Conservation (phyloP, 1,140 invertebrate genomes). For the Drosophila ogumai region DNA sequence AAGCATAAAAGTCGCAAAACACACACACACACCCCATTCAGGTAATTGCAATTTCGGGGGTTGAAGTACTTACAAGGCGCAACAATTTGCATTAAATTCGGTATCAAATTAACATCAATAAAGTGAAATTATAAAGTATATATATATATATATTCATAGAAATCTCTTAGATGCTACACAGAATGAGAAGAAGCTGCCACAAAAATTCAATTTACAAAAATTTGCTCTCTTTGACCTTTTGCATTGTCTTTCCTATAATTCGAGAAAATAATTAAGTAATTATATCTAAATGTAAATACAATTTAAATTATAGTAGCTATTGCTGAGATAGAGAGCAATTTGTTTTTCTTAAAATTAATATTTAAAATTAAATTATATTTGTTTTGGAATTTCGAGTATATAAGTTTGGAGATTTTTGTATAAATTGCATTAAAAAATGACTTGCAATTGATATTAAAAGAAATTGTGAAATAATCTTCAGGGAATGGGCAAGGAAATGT, state of each 20-base stretch:
- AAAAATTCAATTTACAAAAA: conserved; percentile 34
- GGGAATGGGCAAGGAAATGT: conserved; percentile 24
- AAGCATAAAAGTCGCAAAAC: conserved; percentile 42
- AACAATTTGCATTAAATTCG: conserved; percentile 26
- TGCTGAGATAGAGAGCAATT: conserved; percentile 29
- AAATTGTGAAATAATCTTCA: conserved; percentile 19
- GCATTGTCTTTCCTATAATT: conserved; percentile 31
- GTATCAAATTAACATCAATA: conserved; percentile 20
- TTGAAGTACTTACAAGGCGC: conserved; percentile 29
- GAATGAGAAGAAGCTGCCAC: conserved; percentile 35
- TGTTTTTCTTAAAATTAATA: conserved; percentile 17
- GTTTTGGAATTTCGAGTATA: conserved; percentile 72
- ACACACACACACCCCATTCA: conserved; percentile 31
- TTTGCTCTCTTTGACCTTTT: conserved; percentile 17
- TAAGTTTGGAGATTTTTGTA: conserved; percentile 27
- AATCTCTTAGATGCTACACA: conserved; percentile 40
- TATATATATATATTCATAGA: conserved; percentile 56
- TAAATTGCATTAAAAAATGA: conserved; percentile 61
- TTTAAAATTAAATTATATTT: conserved; percentile 48
- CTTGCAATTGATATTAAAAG: conserved; percentile 46
- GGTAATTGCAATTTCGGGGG: conserved; percentile 40
- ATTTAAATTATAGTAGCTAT: conserved; percentile 37
- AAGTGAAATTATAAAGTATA: conserved; percentile 25
- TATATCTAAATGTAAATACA: conserved; percentile 31
- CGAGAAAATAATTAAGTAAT: conserved; percentile 41